Evolutionary conservation across 1,140 invertebrate genomes (phyloP), one percentile per base, ranked within the genome.

Genomic region (Dolichoris vasculosae): DNA sequence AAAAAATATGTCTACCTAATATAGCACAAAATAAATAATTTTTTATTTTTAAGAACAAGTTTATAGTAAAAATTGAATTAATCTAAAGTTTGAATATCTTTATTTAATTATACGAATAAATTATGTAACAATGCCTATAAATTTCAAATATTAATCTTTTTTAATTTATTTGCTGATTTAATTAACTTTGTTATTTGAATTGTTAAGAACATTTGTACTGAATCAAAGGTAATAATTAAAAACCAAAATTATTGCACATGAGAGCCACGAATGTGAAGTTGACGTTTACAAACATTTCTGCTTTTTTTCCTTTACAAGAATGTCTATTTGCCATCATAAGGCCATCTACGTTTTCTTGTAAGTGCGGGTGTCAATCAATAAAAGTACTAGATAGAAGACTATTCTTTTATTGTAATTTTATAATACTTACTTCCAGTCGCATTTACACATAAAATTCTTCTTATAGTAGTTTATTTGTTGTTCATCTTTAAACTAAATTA

Each of bases 301-400:
- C 32, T 71, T 15, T 7, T 82, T 51, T 4, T 64, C 26, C n/a
- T 82, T 71, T 35, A 71, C n/a, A 32, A 40, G n/a, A 2, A n/a
- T 32, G 32, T 73, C 71, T 43, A 32, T 64, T 35, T 67, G 77
- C 67, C 82, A 63, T 84, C 75, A 55, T 84, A 40, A 69, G 75
- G 75, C 35, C 17, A 63, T n/a, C 79, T 17, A 46, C 78, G n/a
- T 81, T 48, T 81, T 81, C 67, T 55, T 40, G 30, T 46, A 20
- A 55, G 40, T 20, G 38, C 43, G 59, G 43, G n/a, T 40, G 55
- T 43, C 35, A 84, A 84, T 84, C 75, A 76, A 84, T 84, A 71
- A 59, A n/a, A 79, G 67, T 38, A 48, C 26, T 64, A 77, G 46
- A 59, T 59, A 64, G 78, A 40, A n/a, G 32, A 71, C 48, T 71